phyloP scores from a whole-genome alignment of 2,113 vertebrate genomes.

The Cryptotis parvus region DNA sequence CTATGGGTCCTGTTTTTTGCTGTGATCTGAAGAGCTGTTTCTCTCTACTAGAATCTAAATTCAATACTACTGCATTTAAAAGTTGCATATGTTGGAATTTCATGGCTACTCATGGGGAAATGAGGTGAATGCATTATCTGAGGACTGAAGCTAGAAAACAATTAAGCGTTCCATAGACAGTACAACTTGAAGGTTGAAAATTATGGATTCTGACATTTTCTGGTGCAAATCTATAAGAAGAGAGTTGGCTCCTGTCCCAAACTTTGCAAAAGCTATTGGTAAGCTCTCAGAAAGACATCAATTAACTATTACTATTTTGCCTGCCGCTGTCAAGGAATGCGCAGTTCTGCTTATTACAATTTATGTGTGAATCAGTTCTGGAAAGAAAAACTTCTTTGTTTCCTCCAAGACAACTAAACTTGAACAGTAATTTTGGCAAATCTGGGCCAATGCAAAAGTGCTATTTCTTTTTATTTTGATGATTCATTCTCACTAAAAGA shows the following conservation, averaged over 20 bases:
- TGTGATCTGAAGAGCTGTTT: slow-evolving; percentile 31
- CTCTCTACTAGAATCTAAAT: slow-evolving; percentile 37
- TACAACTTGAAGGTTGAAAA: not conserved
- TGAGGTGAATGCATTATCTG: slow-evolving; percentile 26
- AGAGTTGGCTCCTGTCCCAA: slow-evolving; percentile 38
- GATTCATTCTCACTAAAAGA: not conserved
- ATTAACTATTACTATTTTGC: not conserved
- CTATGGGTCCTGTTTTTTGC: not conserved
- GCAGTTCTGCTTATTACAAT: not conserved
- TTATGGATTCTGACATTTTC: slow-evolving; percentile 1
- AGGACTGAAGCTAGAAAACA: slow-evolving; percentile 44
- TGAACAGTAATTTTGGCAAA: not conserved
- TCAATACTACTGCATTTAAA: slow-evolving; percentile 24
- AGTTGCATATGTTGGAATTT: slow-evolving; percentile 1
- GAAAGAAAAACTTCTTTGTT: not conserved
- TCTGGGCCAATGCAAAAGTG: not conserved
- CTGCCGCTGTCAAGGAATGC: not conserved
- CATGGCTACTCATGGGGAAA: slow-evolving; percentile 33
- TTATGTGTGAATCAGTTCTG: slow-evolving; percentile 5
- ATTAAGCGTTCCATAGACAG: slow-evolving; percentile 11
- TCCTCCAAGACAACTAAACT: not conserved
- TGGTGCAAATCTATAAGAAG: slow-evolving; percentile 33
- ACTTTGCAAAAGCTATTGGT: not conserved
- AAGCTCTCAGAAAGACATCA: not conserved
- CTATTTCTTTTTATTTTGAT: not conserved